Evolutionary conservation across 2,113 vertebrate species (phyloP).

Genomic region (Pseudolaguvia tuberculata): DNA sequence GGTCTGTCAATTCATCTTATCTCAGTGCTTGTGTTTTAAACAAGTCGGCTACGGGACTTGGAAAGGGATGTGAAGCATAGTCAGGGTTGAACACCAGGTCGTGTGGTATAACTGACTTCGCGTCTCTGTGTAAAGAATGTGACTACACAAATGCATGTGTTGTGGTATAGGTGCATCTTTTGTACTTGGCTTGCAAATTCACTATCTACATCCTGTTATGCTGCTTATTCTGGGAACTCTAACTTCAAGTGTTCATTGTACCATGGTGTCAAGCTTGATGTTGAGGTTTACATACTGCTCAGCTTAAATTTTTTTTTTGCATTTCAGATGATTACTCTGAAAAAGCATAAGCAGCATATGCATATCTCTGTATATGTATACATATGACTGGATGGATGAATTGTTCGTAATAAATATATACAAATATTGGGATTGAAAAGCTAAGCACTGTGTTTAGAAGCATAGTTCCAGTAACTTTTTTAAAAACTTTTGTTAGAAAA

Average conservation of each 20-base stretch:
- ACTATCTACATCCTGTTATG: constrained; percentile 17
- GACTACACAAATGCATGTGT: constrained; percentile 3
- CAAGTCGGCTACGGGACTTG: constrained; percentile 26
- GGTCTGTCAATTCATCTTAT: constrained; percentile 54
- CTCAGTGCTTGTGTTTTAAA: constrained; percentile 37
- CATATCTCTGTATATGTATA: too few relatives aligned
- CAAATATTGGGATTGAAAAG: too few relatives aligned
- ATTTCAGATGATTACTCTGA: not conserved
- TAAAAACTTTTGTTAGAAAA: too few relatives aligned
- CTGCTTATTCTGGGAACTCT: constrained; percentile 20
- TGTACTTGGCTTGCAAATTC: not conserved
- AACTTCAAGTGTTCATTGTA: too few relatives aligned
- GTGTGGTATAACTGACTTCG: constrained; percentile 19
- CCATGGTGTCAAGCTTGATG: too few relatives aligned
- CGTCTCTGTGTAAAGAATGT: not conserved
- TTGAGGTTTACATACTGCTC: too few relatives aligned
- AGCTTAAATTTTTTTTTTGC: too few relatives aligned
- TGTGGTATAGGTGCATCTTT: constrained; percentile 22
- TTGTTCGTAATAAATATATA: too few relatives aligned
- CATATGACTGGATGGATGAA: too few relatives aligned
- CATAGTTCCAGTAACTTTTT: too few relatives aligned
- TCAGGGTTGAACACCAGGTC: not conserved
- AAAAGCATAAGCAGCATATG: not conserved
- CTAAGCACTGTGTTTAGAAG: too few relatives aligned
- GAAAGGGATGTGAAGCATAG: constrained; percentile 20